These are phyloP conservation scores for Phrynosoma blainvillii DNA, from an alignment of 2,113 vertebrate species.

Conservation along the genomic window DNA sequence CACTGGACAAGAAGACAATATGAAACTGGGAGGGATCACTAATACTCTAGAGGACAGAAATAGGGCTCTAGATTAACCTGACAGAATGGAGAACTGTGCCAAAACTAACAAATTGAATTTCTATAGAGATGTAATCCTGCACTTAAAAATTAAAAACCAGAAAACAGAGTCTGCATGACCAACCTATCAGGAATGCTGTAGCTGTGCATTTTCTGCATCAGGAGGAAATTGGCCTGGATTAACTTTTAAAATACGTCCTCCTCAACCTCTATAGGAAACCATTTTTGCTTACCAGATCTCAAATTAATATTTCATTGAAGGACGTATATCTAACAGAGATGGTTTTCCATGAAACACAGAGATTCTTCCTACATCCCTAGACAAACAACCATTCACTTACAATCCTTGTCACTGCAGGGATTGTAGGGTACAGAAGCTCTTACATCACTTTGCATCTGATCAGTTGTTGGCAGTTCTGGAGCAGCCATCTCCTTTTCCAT, in stretches of 20 bases:
- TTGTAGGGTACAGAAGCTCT: neutral
- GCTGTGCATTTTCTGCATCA: neutral
- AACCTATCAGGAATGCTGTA: neutral
- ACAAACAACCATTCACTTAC: neutral
- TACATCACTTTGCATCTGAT: constrained; percentile 19
- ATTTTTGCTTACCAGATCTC: neutral
- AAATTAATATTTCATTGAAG: neutral
- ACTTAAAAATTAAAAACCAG: too few species aligned
- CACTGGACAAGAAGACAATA: too few species aligned
- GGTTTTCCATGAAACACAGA: neutral
- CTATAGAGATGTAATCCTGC: too few species aligned
- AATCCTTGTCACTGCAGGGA: constrained; percentile 8
- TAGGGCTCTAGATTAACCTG: too few species aligned
- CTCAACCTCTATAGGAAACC: neutral
- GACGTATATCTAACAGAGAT: neutral
- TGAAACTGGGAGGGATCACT: too few species aligned
- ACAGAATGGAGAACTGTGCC: too few species aligned
- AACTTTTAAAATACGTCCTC: neutral
- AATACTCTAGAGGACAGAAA: too few species aligned
- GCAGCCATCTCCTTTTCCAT: neutral
- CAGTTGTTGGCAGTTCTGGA: constrained; percentile 16
- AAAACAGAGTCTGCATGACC: neutral
- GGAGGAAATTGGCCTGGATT: neutral
- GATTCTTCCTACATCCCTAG: neutral
- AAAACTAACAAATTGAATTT: too few species aligned